Evolutionary conservation across 2,888 invertebrate species (phyloP), one percentile per base, ranked within the genome.

Genomic region (Aporophyla lueneburgensis): DNA sequence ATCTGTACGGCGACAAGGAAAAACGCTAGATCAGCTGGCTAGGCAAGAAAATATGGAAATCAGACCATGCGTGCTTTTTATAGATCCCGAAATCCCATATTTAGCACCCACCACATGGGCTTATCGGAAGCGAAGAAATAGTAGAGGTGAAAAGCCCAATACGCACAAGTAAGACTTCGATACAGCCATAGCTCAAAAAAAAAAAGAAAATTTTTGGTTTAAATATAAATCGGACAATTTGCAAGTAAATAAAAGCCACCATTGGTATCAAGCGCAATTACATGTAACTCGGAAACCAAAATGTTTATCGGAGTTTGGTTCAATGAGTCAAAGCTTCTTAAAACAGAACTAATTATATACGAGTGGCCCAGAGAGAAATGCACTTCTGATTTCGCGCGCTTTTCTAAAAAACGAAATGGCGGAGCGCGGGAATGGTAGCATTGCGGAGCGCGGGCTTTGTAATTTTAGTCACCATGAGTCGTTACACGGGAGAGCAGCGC

Each of bases 51-150:
- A 21, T 0, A 24, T 78, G 19, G n/a, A 58, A 6, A 74, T 74
- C 1, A 54, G n/a, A 61, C 72, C 72, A n/a, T 77, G 76, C 14
- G 71, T 71, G 2, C 61, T 71, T 51, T 71, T 76, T 62, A 71
- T 71, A 12, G 71, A 76, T 10, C 19, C 65, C 16, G 61, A 71
- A 1, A 66, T 66, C 2, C 61, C 61, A 14, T 76, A 61, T 71
- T 19, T 76, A n/a, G 76, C 62, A 16, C 67, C 68, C 67, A 33
- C 76, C 67, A 21, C 67, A 71, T 68, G 62, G 62, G 0, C n/a
- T 76, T 7, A 46, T 66, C 49, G 54, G 62, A 2, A 56, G 54
- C 19, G 67, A 71, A 1, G 21, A n/a, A 5, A 71, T 75, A 70
- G 59, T 66, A 6, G 75, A 75, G 9, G 53, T 75, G 24, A 76